Percentiles rank a stretch among this genome's conserved stretches.
These are phyloP conservation scores for Anorthoa munda DNA, from an alignment of 2,888 invertebrate genomes.

Conservation along the genomic window DNA sequence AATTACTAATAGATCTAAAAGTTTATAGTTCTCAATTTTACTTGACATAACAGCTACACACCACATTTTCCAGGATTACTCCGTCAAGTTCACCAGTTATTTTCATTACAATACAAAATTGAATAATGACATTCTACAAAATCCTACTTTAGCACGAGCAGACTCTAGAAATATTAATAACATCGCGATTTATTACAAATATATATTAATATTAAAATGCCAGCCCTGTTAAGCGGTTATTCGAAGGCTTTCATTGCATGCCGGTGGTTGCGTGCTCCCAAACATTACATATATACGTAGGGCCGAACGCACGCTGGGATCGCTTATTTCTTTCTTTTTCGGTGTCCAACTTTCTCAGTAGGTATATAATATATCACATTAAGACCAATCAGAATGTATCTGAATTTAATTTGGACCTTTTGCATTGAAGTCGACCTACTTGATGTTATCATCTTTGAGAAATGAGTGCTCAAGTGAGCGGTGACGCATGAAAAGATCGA, in stretches of 20 bases:
- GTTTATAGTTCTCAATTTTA: background rate
- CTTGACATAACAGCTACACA: background rate
- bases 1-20: no score
- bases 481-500: constrained; percentile 41
- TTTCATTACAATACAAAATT: constrained; percentile 40
- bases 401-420: constrained; percentile 62
- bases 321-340: constrained; percentile 72
- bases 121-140: constrained; percentile 37
- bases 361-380: constrained; percentile 70
- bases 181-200: constrained; percentile 54
- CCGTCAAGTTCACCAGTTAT: constrained; percentile 29
- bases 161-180: constrained; percentile 55
- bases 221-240: constrained; percentile 76
- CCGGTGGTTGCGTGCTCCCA: constrained; percentile 82
- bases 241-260: constrained; percentile 81
- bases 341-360: constrained; percentile 68
- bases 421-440: constrained; percentile 48
- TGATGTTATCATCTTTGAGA: constrained; percentile 57
- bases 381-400: constrained; percentile 70
- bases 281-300: constrained; percentile 77
- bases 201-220: constrained; percentile 60
- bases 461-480: constrained; percentile 32
- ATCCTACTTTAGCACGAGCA: constrained; percentile 44
- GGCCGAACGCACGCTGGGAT: constrained; percentile 81
- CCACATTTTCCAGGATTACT: constrained; percentile 5